phyloP scores from a whole-genome alignment of 2,888 invertebrate genomes.

The Drosophila fulvimacula region DNA sequence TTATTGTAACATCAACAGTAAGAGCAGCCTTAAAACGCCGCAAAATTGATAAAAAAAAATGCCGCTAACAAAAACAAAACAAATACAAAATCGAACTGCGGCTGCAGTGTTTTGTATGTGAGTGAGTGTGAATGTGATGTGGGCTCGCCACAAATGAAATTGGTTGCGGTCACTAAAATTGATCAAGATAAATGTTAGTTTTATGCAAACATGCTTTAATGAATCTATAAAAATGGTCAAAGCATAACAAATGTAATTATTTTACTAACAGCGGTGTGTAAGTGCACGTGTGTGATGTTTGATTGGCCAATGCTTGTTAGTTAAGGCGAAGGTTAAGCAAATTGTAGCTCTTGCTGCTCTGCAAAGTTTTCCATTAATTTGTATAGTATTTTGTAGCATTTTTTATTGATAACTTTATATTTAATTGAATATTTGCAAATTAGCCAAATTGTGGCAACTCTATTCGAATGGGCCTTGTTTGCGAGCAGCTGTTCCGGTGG shows the following conservation, averaged over 20 bases:
- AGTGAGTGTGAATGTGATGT: conserved; percentile 20
- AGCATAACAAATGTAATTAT: conserved; percentile 41
- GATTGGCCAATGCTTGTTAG: not conserved
- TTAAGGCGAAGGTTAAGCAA: not conserved
- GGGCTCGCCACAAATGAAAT: conserved; percentile 54
- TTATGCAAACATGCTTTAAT: conserved; percentile 41
- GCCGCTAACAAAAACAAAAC: conserved; percentile 79
- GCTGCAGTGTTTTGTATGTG: conserved; percentile 4
- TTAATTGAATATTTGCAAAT: not conserved
- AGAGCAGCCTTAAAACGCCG: not conserved
- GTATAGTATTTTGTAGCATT: not conserved
- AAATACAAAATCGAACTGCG: conserved; percentile 55
- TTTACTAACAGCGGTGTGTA: conserved; percentile 4
- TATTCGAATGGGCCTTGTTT: conserved; percentile 38
- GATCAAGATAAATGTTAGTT: conserved; percentile 52
- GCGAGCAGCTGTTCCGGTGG: conserved; percentile 28
- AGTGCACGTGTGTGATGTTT: not conserved
- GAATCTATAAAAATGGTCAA: conserved; percentile 34
- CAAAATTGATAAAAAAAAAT: conserved; percentile 58
- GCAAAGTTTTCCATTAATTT: not conserved
- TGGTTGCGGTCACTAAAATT: conserved; percentile 55
- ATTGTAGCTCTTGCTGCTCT: not conserved
- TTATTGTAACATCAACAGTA: not conserved
- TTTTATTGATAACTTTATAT: conserved; percentile 35
- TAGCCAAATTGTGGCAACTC: conserved; percentile 29